Evolutionary conservation across 2,888 invertebrate species (phyloP).

Genomic region (Notocelia uddmanniana): DNA sequence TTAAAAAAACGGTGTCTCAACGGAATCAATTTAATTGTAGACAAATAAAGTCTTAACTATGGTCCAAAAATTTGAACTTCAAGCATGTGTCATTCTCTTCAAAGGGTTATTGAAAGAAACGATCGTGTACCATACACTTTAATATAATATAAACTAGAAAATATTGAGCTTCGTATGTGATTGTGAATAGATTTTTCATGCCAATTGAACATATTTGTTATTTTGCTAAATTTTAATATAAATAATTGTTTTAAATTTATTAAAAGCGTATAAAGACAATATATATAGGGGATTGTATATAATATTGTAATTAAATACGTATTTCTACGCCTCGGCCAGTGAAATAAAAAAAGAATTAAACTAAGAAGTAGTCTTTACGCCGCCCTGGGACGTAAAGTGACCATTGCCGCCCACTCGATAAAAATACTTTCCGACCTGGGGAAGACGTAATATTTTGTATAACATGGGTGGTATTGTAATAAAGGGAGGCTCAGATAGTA

Average conservation of each 20-base stretch:
- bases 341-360: neutral
- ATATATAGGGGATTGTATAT: conserved; percentile 26
- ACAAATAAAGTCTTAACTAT: too few relatives aligned
- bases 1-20: too few relatives aligned
- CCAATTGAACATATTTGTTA: conserved; percentile 41
- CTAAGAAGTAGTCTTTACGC: neutral
- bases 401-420: neutral
- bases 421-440: neutral
- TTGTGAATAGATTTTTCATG: conserved; percentile 46
- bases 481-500: neutral
- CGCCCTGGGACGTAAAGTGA: neutral
- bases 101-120: neutral
- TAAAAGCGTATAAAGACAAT: conserved; percentile 35
- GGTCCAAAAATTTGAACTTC: too few relatives aligned
- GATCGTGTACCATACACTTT: conserved; percentile 29
- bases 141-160: neutral
- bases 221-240: conserved; percentile 31
- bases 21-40: too few relatives aligned
- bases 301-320: conserved; percentile 3
- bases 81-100: neutral
- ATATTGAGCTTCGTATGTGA: conserved; percentile 50
- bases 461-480: neutral
- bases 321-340: conserved; percentile 6
- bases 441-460: neutral
- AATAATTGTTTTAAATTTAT: conserved; percentile 20